Base-by-base conservation (phyloP, 2,888 invertebrate genomes). In the Papilio elwesi region DNA sequence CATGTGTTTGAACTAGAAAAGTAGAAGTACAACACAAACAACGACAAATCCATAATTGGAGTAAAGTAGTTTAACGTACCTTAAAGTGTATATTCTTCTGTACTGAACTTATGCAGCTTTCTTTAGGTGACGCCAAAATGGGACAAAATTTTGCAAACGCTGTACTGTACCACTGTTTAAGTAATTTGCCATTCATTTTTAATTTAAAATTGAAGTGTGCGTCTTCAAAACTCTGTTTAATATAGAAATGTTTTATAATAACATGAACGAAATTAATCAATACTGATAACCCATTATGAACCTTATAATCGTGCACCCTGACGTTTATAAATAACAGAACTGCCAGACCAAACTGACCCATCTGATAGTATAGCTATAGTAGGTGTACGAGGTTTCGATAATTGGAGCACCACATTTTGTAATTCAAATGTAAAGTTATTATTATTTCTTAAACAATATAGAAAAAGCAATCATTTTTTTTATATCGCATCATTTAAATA, bases 211-310 rank as follows among this genome's bases (percentile, higher is more conserved):
- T 10, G 47, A 43, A 43, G 69, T 63, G 73, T 73, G 71, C 71
- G 66, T 72, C 47, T 49, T 64, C 57, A 62, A 71, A 36, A 76
- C 69, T 68, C 68, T 64, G 48, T 70, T 62, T 66, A 78, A 81
- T 82, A 76, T 80, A 62, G 80, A 80, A 82, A 79, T 84, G 85
- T 77, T 82, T 85, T 80, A 76, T 80, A 74, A 82, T 74, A 83
- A 84, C 80, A 78, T 76, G 75, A 72, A 73, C 78, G 75, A 78
- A 82, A 78, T 83, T 87, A 89, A 91, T 89, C 89, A 82, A 70
- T 75, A 75, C 71, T 84, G 93, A 92, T 93, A 93, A 93, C 93
- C 92, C 85, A 92, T 81, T 87, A 76, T 92, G 92, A 93, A 91
- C 93, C 89, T 77, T 90, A 88, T 76, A 68, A 79, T 80, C 82